These are phyloP conservation scores for Drosophila buzzatii DNA, from an alignment of 2,888 invertebrate species.

Conservation along the genomic window DNA sequence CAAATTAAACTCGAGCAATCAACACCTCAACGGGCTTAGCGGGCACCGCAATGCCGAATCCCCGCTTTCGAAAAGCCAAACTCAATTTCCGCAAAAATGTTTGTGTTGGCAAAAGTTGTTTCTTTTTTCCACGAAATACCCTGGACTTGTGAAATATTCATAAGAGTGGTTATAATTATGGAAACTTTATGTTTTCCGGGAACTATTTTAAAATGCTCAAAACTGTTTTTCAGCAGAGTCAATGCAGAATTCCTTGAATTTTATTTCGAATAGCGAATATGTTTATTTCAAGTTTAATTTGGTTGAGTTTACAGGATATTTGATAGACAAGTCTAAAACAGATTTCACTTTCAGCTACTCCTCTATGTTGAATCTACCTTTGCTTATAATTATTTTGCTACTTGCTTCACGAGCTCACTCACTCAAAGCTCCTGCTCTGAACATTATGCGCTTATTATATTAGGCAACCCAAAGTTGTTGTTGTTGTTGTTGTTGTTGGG, in stretches of 20 bases:
- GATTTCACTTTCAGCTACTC: background rate
- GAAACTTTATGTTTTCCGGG: background rate
- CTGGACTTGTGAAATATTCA: background rate
- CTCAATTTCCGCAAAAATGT: constrained; percentile 77
- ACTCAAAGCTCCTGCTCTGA: constrained; percentile 27
- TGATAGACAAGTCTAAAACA: background rate
- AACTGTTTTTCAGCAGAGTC: background rate
- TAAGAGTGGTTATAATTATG: background rate
- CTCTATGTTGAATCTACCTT: constrained; percentile 17
- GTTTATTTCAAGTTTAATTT: background rate
- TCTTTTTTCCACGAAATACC: constrained; percentile 26
- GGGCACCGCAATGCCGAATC: background rate
- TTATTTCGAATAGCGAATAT: background rate
- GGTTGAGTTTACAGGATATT: constrained; percentile 5
- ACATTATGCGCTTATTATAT: constrained; percentile 73
- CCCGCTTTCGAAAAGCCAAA: constrained; percentile 46
- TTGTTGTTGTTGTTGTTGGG: constrained; percentile 10
- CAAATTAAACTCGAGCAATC: constrained; percentile 80
- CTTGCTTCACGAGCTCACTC: constrained; percentile 27
- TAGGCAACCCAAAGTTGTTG: constrained; percentile 57
- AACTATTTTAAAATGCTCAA: background rate
- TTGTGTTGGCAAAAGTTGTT: constrained; percentile 38
- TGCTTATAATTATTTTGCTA: constrained; percentile 39
- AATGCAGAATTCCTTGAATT: background rate
- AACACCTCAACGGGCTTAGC: constrained; percentile 68